Base-by-base conservation (phyloP, 23 tunicate species). In the Halocynthia aurantium region DNA sequence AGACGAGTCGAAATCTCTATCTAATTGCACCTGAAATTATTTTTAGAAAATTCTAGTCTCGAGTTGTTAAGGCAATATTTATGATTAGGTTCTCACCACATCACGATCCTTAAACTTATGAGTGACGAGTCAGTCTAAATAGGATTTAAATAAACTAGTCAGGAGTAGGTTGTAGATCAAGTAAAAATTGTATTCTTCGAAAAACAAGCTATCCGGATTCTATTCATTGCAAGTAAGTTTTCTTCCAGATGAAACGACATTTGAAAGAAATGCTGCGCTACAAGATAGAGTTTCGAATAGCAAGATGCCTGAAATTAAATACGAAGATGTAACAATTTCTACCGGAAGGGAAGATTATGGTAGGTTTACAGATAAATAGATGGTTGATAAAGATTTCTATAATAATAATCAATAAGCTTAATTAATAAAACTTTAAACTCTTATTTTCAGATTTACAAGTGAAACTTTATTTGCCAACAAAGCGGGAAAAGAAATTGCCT, bases 381-480 rank as follows among this genome's bases (percentile, higher is more conserved):
- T 11, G 5, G 5, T 20, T 10, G 72, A 6, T 67, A 60, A 60
- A 18, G 64, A 1, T 15, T 1, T 15, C 64, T 17, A n/a, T n/a
- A 4, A 60, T 60, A 60, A 15, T 60, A 15, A 60, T 17, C 18
- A 60, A 15, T 31, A 31, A 31, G 44, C 44, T 31, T 17, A 67
- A n/a, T 15, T 15, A 50, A 19, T 10, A 72, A 40, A 51, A 44
- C 1, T 2, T 44, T 20, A n/a, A n/a, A 20, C 11, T 13, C 51
- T 44, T 51, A 49, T 40, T 74, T 53, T 8, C 66, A 74, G 78
- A 74, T 52, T 53, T 74, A 19, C 63, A 52, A 74, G 78, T 44
- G 10, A 74, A 74, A 74, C 20, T 74, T 13, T 53, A 52, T 52
- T 10, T 74, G 21, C 78, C 78, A 13, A 62, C 78, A 52, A 53